A percentile compares a stretch with the other conserved stretches of the same genome.
phyloP scores from a whole-genome alignment of 1,140 invertebrate species.

The Bombus vancouverensis region DNA sequence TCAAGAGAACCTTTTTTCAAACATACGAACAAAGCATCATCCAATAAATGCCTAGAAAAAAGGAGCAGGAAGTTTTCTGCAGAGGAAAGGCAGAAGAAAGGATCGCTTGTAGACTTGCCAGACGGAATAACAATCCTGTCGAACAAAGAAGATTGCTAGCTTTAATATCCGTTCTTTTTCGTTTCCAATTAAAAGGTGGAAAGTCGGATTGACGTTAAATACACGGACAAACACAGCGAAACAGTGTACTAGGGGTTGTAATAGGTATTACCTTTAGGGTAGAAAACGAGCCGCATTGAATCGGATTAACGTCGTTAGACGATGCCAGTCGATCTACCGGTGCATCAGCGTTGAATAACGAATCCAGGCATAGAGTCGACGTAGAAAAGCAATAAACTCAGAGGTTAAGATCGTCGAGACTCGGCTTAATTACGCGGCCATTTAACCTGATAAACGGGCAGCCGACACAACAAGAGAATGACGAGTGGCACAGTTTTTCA shows the following conservation, averaged over 20 bases:
- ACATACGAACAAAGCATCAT: not conserved
- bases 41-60: not conserved
- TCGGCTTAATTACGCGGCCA: conserved; percentile 46
- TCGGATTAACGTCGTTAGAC: conserved; percentile 49
- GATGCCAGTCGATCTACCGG: not conserved
- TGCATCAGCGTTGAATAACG: conserved; percentile 26
- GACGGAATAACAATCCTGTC: conserved; percentile 25
- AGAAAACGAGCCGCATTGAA: conserved; percentile 28
- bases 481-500: conserved; percentile 34
- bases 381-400: not conserved
- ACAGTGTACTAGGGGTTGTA: not conserved
- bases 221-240: not conserved
- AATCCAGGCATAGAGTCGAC: not conserved
- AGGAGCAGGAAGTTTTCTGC: too few species aligned
- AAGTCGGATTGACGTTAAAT: conserved; percentile 18
- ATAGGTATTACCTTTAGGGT: not conserved
- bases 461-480: not conserved
- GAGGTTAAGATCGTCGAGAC: conserved; percentile 7
- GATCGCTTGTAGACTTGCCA: not conserved
- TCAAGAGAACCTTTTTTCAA: not conserved
- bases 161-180: conserved; percentile 39
- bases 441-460: conserved; percentile 43
- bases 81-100: not conserved
- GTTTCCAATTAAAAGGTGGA: conserved; percentile 48
- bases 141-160: conserved; percentile 30